Evolutionary conservation across 2,113 vertebrate species (phyloP), one percentile per base, ranked within the genome.

Genomic region (Hypomesus transpacificus): DNA sequence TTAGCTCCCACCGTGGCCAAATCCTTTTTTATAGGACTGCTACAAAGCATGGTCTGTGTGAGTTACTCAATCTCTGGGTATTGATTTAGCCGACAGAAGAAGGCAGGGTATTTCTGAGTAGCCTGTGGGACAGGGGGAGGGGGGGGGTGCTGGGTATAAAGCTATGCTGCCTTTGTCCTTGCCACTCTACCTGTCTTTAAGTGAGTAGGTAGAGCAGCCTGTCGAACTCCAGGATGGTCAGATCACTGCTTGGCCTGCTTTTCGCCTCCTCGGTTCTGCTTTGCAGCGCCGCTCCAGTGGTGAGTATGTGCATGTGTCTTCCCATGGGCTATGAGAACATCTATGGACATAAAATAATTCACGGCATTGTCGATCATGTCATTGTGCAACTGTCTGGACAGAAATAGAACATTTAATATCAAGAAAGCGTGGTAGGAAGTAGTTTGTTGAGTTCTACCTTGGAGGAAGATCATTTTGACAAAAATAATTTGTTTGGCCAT

Each of bases 201-300:
- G 54, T 69, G 9, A 21, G 17, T 46, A 66, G 21, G 65, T 59
- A 34, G 14, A 64, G 34, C 63, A 18, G 1, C 39, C 28, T 14
- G 20, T 59, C 20, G 52, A 59, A 31, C 50, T 74, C 14, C 57
- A 74, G 46, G 46, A 85, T 80, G 80, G 71, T 57, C 51, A 80
- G 46, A 63, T 9, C 4, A 26, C 39, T 63, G 4, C 20, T 70
- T 51, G 71, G 78, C 66, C 22, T 68, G 14, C 59, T 82, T 64
- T 22, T 82, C 5, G 63, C 69, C 20, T 72, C 66, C 53, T 8
- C 31, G 20, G 7, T 74, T 24, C 66, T 76, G n/a, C 64, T 71
- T 65, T 75, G 65, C 70, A 66, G 52, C 57, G 59, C 78, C 46
- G 80, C 75, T 31, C 83, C 80, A 13, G 68, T 77, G 80, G 83